Conservation (phyloP, 2,113 vertebrate species). For the Nesoenas mayeri region DNA sequence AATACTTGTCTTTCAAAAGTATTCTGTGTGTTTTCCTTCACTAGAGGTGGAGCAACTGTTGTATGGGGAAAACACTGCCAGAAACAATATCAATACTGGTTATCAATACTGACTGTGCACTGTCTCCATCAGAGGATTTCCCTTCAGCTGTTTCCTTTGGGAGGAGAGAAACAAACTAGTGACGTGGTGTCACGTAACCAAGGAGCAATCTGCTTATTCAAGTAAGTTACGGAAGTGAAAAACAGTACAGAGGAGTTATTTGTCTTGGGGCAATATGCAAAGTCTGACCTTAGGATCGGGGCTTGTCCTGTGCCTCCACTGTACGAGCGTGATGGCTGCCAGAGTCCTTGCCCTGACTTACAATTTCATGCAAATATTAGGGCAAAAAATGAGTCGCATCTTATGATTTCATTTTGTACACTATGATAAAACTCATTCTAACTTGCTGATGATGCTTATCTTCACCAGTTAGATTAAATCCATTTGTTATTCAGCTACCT, state of each 20-base stretch:
- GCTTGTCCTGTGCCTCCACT: fast-evolving
- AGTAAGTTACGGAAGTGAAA: fast-evolving
- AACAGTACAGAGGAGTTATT: background rate
- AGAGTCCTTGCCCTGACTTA: background rate
- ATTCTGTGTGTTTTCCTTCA: background rate
- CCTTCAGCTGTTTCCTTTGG: background rate
- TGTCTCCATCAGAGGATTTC: background rate
- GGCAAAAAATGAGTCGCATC: background rate
- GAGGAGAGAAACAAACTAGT: background rate
- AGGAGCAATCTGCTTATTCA: background rate
- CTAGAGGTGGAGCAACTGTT: background rate
- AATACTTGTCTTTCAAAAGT: background rate
- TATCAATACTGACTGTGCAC: fast-evolving
- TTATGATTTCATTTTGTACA: slow-evolving; percentile 1
- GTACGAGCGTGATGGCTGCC: fast-evolving
- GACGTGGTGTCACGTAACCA: background rate
- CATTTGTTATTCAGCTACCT: background rate
- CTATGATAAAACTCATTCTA: background rate
- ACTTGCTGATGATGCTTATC: background rate
- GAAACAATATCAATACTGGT: no score
- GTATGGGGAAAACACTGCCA: background rate
- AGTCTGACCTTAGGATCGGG: background rate
- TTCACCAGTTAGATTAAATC: background rate
- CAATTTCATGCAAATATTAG: background rate
- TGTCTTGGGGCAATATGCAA: background rate